Evolutionary conservation across 1,140 invertebrate genomes (phyloP), one percentile per base, ranked within the genome.

Genomic region (Drosophila biarmipes): DNA sequence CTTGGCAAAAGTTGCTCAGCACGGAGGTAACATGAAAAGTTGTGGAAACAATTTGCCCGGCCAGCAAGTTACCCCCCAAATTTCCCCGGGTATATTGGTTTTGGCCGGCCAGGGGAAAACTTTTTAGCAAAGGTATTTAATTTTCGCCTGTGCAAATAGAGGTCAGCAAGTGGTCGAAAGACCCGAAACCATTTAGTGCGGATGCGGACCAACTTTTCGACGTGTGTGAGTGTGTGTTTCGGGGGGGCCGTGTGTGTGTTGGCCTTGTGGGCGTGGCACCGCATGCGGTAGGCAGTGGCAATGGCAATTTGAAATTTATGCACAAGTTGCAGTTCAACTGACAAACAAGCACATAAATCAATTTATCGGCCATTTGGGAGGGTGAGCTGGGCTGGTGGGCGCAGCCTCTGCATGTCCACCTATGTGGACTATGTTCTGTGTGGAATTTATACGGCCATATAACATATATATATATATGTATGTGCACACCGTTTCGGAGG

Each of bases 331-430:
- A 87, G 78, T 80, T 86, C 74, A 82, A 78, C 82, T 82, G 74
- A 75, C 64, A 86, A 87, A 86, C 82, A 87, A 86, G 74, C 82
- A 71, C 63, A 86, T 86, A 86, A 87, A 82, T 86, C 81, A 87
- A 86, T 86, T 86, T 80, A 86, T 86, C 82, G 81, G 77, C 74
- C 62, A 31, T 34, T 19, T 24, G 21, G 11, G n/a, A 21, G 43
- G n/a, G n/a, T 61, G 27, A 19, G 42, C 7, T 3, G 4, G 37
- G 8, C 24, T 11, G 12, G 43, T 45, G 42, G 11, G 42, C 10
- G 19, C 17, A 40, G 17, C 24, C 4, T 43, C 1, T 46, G 5
- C 14, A 12, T 45, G 64, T 53, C 61, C 61, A 67, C 48, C 64
- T 54, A 37, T 31, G 38, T 37, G 51, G n/a, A n/a, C n/a, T n/a